phyloP scores from a whole-genome alignment of 2,888 invertebrate species.

The Hyposoter didymator region DNA sequence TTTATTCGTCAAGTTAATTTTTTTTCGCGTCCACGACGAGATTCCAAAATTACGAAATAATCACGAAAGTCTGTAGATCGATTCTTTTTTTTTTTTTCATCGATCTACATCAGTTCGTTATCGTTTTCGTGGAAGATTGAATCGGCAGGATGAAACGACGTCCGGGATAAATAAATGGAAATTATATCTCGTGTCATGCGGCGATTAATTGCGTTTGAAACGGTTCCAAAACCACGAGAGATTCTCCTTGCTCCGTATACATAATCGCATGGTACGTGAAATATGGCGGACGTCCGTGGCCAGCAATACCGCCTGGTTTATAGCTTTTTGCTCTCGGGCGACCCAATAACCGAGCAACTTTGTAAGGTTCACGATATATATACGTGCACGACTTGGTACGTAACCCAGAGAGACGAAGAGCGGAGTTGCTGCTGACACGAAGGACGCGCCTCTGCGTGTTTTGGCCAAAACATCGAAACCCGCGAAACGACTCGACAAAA shows the following conservation, averaged over 20 bases:
- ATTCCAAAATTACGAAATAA: too few relatives aligned
- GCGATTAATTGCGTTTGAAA: not conserved
- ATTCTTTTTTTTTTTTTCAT: too few relatives aligned
- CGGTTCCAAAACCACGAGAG: not conserved
- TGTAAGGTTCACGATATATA: constrained; percentile 8
- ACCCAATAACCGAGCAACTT: constrained; percentile 42
- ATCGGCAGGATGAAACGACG: not conserved
- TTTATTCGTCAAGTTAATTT: too few relatives aligned
- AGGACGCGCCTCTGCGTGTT: not conserved
- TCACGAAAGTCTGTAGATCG: too few relatives aligned
- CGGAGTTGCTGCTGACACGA: not conserved
- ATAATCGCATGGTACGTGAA: constrained; percentile 2
- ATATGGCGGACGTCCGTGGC: constrained; percentile 11
- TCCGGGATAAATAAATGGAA: not conserved
- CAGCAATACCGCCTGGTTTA: constrained; percentile 35
- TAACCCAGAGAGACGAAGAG: not conserved
- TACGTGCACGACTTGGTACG: too few relatives aligned
- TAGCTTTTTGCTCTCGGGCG: constrained; percentile 41
- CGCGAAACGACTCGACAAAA: too few relatives aligned
- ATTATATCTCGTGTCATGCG: not conserved
- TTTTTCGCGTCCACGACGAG: too few relatives aligned
- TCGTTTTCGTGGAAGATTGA: not conserved
- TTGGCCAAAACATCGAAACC: too few relatives aligned
- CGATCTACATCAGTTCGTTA: not conserved
- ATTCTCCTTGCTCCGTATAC: not conserved